Evolutionary conservation across 2,888 invertebrate genomes (phyloP).

Genomic region (Andrena haemorrhoa): DNA sequence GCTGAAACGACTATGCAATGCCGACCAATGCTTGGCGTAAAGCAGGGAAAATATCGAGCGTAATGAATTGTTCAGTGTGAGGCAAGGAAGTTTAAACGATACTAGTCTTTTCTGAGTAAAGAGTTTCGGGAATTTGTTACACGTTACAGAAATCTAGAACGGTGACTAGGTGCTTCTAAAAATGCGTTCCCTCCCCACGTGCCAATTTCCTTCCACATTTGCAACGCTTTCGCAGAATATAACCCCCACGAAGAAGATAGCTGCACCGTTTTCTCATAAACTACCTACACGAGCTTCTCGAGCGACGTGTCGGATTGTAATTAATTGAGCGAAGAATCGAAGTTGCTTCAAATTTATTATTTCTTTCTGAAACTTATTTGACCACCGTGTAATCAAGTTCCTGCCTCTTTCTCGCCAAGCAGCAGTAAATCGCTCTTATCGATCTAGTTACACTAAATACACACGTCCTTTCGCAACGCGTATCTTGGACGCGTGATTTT

Average conservation of each 20-base stretch:
- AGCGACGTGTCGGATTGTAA: slow-evolving; percentile 14
- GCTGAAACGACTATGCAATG: neutral
- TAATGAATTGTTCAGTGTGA: neutral
- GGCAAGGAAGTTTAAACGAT: neutral
- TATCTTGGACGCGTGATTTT: slow-evolving; percentile 1
- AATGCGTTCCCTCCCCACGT: neutral
- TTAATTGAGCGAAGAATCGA: slow-evolving; percentile 1
- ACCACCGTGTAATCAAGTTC: neutral
- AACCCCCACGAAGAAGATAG: slow-evolving; percentile 4
- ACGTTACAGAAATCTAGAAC: no score
- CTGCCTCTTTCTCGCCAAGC: neutral
- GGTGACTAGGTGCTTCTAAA: neutral
- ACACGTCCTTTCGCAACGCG: slow-evolving; percentile 1
- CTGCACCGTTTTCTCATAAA: slow-evolving; percentile 7
- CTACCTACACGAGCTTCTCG: neutral
- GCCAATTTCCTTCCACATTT: slow-evolving; percentile 23
- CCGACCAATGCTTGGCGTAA: neutral
- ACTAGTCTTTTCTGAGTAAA: no score
- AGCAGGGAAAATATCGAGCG: neutral
- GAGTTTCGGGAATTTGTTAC: no score
- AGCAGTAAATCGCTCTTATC: neutral
- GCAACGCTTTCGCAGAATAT: slow-evolving; percentile 29
- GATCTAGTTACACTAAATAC: slow-evolving; percentile 10
- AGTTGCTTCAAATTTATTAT: neutral
- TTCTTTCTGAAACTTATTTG: slow-evolving; percentile 1